Base-by-base conservation (phyloP, 1,140 invertebrate species). In the Tribolium castaneum region DNA sequence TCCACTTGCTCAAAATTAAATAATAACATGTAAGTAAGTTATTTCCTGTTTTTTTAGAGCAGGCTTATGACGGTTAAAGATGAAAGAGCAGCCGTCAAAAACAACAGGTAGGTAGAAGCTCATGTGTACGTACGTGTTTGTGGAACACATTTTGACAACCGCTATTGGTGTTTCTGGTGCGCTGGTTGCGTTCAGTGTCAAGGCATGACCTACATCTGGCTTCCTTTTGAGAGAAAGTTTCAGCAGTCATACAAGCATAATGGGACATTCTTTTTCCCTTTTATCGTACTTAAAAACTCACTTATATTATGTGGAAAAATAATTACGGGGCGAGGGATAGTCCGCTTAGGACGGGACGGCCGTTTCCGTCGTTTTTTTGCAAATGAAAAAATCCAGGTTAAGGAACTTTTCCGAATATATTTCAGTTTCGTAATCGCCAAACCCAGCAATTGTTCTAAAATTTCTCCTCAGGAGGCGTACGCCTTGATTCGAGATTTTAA, bases 231-330 rank as follows among this genome's bases (percentile, higher is more conserved):
- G 56, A 79, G 34, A 73, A 75, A 56, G 59, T 45, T 78, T 66
- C 51, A 52, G 10, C 52, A 75, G 39, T 62, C 75, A 49, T 76
- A 76, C 25, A 52, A 66, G 52, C 52, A 51, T 75, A 75, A 75
- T 50, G 25, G 59, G 59, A 50, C 73, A 75, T 75, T 75, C 73
- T 75, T 75, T 75, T 75, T 75, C 73, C 73, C 73, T 75, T 75
- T 75, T 75, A 75, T 75, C 52, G 71, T 16, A 73, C 19, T 30
- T 54, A 52, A 49, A 54, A 73, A 73, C 25, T 73, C 71, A 34
- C 19, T 73, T 73, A 52, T 45, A 45, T n/a, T 45, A 45, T 45
- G 39, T 4, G 39, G 7, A 45, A 45, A 45, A 45, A 10, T 45
- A n/a, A 45, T 9, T 9, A 45, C n/a, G 7, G 7, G 7, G 7